phyloP scores from a whole-genome alignment of 2,113 vertebrate species.

The Grallaria varia region DNA sequence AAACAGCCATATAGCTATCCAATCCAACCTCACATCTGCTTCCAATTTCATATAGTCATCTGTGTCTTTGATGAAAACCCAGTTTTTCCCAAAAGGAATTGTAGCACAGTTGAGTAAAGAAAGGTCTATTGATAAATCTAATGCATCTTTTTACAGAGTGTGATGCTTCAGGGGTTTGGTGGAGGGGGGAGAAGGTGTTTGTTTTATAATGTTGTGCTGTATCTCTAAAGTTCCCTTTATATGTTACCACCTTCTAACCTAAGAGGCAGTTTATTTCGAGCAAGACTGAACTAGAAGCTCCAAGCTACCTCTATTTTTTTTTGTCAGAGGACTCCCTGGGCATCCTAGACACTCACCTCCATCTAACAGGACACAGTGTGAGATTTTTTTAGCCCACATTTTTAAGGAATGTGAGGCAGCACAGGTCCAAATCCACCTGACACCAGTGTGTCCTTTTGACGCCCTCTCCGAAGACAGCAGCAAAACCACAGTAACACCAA shows the following conservation, averaged over 20 bases:
- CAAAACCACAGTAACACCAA: background rate
- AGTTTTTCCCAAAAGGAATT: conserved; percentile 54
- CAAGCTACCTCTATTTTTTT: background rate
- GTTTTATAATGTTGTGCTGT: background rate
- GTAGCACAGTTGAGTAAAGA: conserved; percentile 31
- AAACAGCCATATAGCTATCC: conserved; percentile 22
- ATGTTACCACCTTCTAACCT: conserved; percentile 17
- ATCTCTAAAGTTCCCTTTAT: conserved; percentile 9
- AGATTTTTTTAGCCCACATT: background rate
- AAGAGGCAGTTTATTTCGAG: background rate
- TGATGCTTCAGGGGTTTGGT: background rate
- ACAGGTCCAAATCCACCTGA: background rate
- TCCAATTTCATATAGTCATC: conserved; percentile 59
- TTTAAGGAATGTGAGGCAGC: background rate
- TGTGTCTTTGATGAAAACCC: conserved; percentile 57
- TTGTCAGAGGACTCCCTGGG: background rate
- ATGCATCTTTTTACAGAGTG: conserved; percentile 20
- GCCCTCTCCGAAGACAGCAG: background rate
- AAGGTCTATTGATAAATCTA: conserved; percentile 57
- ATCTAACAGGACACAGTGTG: background rate
- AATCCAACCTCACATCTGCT: conserved; percentile 52
- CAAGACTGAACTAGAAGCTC: background rate
- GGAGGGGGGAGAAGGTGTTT: background rate
- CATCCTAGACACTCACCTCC: background rate
- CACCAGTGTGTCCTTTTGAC: background rate